Evolutionary conservation across 2,888 invertebrate genomes (phyloP).

Genomic region (Leptinotarsa tumamoca): DNA sequence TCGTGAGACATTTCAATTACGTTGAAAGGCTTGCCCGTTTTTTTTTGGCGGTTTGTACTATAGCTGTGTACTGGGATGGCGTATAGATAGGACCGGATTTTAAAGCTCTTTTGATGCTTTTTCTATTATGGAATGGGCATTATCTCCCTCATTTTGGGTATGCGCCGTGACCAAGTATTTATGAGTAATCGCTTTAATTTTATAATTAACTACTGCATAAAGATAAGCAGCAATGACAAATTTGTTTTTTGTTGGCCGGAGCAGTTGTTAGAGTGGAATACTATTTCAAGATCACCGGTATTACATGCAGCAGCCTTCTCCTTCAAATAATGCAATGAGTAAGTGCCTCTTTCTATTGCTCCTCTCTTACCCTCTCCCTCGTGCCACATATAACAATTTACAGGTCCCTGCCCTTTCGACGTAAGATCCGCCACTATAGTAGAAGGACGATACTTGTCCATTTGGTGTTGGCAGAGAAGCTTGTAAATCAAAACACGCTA

Average conservation of each 20-base stretch:
- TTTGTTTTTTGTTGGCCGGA: conserved; percentile 34
- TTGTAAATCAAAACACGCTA: conserved; percentile 18
- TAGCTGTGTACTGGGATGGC: conserved; percentile 32
- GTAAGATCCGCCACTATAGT: conserved; percentile 35
- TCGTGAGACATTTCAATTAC: too few species aligned
- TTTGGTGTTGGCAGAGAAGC: conserved; percentile 47
- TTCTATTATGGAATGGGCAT: conserved; percentile 26
- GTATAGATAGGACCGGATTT: conserved; percentile 39
- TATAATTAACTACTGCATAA: conserved; percentile 23
- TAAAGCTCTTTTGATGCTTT: not conserved
- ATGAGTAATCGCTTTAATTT: conserved; percentile 30
- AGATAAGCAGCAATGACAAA: conserved; percentile 30
- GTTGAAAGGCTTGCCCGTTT: too few species aligned
- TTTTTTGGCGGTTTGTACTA: conserved; percentile 17
- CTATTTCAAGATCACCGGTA: conserved; percentile 1
- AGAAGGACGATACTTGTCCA: conserved; percentile 39
- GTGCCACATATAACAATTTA: conserved; percentile 38
- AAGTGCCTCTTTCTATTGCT: conserved; percentile 9
- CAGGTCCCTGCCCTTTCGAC: conserved; percentile 33
- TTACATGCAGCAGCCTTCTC: conserved; percentile 6
- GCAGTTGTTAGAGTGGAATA: not conserved
- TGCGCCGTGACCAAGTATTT: conserved; percentile 25
- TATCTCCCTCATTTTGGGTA: conserved; percentile 6
- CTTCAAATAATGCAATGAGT: not conserved
- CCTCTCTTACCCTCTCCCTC: conserved; percentile 13